A percentile compares a stretch with the other conserved stretches of the same genome.
phyloP scores from a whole-genome alignment of 1,140 invertebrate genomes.

The Euglossa dilemma region DNA sequence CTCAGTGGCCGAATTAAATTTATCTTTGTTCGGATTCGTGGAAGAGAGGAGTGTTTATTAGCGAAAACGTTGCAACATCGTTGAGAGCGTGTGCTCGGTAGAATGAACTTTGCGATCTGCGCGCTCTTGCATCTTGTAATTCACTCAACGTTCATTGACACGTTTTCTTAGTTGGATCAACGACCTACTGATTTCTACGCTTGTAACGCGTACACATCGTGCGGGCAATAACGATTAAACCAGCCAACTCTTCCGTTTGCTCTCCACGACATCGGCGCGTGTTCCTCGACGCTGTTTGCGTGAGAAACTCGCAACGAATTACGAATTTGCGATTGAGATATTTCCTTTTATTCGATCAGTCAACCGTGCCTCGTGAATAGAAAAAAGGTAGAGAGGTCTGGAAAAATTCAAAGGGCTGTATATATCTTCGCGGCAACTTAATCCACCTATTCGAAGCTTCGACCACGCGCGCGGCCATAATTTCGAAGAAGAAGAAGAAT shows the following conservation, averaged over 20 bases:
- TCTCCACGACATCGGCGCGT: background rate
- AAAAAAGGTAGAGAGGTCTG: too few species aligned
- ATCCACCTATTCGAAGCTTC: too few species aligned
- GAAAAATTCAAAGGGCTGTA: too few species aligned
- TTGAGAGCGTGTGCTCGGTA: background rate
- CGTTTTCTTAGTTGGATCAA: constrained; percentile 48
- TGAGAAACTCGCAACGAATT: background rate
- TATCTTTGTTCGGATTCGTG: background rate
- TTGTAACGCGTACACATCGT: background rate
- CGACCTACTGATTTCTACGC: constrained; percentile 48
- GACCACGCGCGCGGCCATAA: too few species aligned
- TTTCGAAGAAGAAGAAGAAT: background rate
- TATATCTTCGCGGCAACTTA: too few species aligned
- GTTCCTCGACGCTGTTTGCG: background rate
- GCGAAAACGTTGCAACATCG: background rate
- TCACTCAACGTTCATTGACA: constrained; percentile 50
- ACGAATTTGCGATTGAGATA: background rate
- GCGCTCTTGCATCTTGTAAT: constrained; percentile 20
- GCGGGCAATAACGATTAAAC: constrained; percentile 10
- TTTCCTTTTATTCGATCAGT: background rate
- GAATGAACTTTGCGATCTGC: constrained; percentile 19
- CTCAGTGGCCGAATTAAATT: background rate
- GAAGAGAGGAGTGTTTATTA: background rate
- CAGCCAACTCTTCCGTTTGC: constrained; percentile 20
- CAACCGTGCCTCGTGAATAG: too few species aligned